phyloP scores from a whole-genome alignment of 2,797 vertebrate species.

The Loris lydekkerianus region DNA sequence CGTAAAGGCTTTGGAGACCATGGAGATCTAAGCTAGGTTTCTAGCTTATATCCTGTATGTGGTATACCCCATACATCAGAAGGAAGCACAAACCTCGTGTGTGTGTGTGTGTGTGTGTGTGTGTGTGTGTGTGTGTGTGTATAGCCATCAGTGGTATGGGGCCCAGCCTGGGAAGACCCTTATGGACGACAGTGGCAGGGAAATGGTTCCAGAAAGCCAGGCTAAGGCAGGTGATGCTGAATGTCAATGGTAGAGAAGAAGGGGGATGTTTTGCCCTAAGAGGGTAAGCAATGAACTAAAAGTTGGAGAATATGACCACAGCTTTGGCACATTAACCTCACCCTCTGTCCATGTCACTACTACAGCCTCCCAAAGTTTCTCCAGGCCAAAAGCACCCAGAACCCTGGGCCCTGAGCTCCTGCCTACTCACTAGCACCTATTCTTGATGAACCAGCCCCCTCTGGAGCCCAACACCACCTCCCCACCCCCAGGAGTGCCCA shows the following conservation, averaged over 20 bases:
- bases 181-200: not conserved
- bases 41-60: too few relatives aligned
- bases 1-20: not conserved
- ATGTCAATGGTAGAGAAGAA: not conserved
- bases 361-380: not conserved
- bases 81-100: not conserved
- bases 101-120: not conserved
- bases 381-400: not conserved
- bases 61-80: not conserved
- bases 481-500: not conserved
- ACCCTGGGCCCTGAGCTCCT: not conserved
- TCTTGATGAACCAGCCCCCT: not conserved
- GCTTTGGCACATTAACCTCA: not conserved
- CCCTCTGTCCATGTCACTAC: not conserved
- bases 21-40: not conserved
- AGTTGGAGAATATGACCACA: not conserved
- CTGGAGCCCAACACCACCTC: not conserved
- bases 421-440: not conserved
- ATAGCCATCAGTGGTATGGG: not conserved
- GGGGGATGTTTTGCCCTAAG: not conserved
- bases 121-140: accelerated
- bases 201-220: not conserved
- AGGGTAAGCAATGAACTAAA: not conserved
- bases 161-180: not conserved
- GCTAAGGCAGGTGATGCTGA: not conserved